Evolutionary conservation across 2,113 vertebrate species (phyloP).

Genomic region (Podarcis cretensis): DNA sequence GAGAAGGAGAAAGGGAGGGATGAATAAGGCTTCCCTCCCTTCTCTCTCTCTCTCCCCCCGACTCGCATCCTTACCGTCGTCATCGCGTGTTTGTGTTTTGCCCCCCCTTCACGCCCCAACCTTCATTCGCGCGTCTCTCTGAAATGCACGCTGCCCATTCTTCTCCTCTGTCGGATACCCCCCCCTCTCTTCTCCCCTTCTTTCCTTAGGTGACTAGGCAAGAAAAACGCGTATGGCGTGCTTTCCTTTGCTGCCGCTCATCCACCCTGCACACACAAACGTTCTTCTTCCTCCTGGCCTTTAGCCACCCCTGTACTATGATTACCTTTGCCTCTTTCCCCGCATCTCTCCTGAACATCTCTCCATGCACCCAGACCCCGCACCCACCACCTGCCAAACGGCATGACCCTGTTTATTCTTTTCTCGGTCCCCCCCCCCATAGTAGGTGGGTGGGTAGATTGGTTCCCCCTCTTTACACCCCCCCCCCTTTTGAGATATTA

Average conservation of each 20-base stretch:
- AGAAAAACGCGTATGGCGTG: not conserved
- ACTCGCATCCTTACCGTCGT: not conserved
- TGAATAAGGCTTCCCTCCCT: not conserved
- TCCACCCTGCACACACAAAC: not conserved
- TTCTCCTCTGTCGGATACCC: not conserved
- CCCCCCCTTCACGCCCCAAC: not conserved
- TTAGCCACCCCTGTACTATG: too few species aligned
- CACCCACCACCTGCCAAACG: too few species aligned
- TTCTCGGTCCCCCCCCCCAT: not conserved
- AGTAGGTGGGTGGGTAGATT: not conserved
- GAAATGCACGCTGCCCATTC: not conserved
- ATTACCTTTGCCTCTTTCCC: not conserved
- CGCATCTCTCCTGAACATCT: not conserved
- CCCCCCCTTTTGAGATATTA: not conserved
- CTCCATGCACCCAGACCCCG: not conserved
- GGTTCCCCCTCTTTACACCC: not conserved
- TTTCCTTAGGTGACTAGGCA: not conserved
- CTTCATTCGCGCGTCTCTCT: not conserved
- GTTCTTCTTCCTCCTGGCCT: not conserved
- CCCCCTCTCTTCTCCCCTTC: too few species aligned
- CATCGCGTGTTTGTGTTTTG: not conserved
- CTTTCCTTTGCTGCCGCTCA: not conserved
- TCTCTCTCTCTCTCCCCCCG: not conserved
- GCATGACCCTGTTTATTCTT: not conserved
- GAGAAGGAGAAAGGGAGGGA: conserved; percentile 25